Conservation (phyloP, 2,888 invertebrate genomes). For the Anthrax anthrax region DNA sequence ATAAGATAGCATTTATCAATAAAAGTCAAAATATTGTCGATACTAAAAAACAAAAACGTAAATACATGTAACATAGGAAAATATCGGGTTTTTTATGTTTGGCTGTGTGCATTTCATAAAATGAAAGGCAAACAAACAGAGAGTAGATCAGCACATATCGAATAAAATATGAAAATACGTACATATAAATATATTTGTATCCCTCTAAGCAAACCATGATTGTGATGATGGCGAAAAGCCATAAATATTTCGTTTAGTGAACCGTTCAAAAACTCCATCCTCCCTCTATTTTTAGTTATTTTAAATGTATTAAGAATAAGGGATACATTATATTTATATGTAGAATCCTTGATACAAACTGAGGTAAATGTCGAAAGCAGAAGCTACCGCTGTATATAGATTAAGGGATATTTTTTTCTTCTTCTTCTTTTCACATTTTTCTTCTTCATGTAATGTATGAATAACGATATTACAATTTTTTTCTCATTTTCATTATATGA, state of each 20-base stretch:
- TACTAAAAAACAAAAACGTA: neutral
- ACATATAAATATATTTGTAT: too few species aligned
- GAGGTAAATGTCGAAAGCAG: neutral
- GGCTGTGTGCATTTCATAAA: neutral
- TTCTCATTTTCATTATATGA: neutral
- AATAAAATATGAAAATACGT: neutral
- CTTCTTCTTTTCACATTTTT: neutral
- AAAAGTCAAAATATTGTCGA: conserved; percentile 10
- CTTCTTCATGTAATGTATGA: too few species aligned
- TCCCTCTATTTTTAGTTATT: neutral
- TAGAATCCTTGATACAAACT: neutral
- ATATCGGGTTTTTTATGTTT: too few species aligned
- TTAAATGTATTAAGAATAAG: neutral
- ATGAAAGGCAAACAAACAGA: neutral
- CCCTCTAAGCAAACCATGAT: conserved; percentile 1
- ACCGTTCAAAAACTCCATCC: conserved; percentile 5
- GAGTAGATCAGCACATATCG: too few species aligned
- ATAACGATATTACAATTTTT: neutral
- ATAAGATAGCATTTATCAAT: conserved; percentile 10
- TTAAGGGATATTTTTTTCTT: neutral
- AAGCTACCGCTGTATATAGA: neutral
- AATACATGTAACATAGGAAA: neutral
- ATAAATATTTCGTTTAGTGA: conserved; percentile 12
- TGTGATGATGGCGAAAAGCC: conserved; percentile 5
- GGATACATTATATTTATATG: neutral